A percentile compares a stretch with the other conserved stretches of the same genome.
phyloP scores from a whole-genome alignment of 2,888 invertebrate genomes.

The Pachymerium ferrugineum region DNA sequence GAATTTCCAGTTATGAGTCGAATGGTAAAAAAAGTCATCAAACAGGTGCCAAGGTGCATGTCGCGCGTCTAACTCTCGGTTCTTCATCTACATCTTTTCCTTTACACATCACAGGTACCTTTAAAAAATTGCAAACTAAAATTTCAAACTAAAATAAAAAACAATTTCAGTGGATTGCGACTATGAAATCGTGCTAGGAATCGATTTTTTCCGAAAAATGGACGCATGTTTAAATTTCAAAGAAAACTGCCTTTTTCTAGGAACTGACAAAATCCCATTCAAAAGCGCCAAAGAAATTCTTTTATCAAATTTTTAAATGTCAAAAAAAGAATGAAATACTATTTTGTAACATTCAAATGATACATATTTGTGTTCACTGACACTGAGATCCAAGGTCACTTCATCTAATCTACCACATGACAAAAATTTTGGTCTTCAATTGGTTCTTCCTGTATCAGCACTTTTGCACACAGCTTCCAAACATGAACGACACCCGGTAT shows the following conservation, averaged over 20 bases:
- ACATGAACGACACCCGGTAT: constrained; percentile 3
- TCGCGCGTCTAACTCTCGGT: neutral
- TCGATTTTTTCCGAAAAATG: neutral
- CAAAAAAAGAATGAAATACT: too few relatives aligned
- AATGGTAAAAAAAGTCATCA: neutral
- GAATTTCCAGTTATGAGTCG: neutral
- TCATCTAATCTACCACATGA: neutral
- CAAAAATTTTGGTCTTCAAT: neutral
- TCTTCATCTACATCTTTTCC: neutral
- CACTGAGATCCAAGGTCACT: neutral
- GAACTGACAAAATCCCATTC: neutral
- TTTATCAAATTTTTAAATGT: neutral
- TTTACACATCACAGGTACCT: neutral
- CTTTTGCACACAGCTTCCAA: neutral
- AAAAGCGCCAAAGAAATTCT: constrained; percentile 11
- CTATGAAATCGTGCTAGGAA: neutral
- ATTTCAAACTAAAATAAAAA: neutral
- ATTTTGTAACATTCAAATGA: too few relatives aligned
- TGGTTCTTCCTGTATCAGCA: neutral
- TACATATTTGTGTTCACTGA: neutral
- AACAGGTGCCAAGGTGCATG: neutral
- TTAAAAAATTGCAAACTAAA: neutral
- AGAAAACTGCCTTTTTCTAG: neutral
- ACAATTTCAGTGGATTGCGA: neutral
- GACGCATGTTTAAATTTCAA: neutral